A percentile compares a stretch with the other conserved stretches of the same genome.
These are phyloP conservation scores for Mus minutoides DNA, from an alignment of 2,797 vertebrate species.

Conservation along the genomic window DNA sequence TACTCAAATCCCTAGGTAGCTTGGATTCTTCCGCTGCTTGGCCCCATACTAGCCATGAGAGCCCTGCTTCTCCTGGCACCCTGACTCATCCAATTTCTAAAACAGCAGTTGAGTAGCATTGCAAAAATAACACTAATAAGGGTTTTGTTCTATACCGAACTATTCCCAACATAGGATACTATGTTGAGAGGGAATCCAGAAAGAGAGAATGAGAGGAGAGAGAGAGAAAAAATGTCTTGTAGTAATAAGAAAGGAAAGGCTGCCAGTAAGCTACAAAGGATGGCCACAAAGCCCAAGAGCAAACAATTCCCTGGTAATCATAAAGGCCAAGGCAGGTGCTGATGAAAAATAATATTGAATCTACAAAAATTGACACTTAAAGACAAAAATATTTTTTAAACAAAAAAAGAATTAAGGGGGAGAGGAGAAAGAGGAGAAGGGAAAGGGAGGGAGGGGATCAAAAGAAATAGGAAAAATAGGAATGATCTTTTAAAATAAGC, in stretches of 20 bases:
- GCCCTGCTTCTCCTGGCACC: too few relatives aligned
- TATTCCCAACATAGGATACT: not conserved
- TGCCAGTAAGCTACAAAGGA: not conserved
- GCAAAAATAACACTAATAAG: not conserved
- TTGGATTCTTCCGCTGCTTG: too few relatives aligned
- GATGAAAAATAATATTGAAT: not conserved
- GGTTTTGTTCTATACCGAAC: not conserved
- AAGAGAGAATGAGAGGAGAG: not conserved
- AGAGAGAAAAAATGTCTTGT: not conserved
- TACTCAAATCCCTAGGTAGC: too few relatives aligned
- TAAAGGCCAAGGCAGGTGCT: not conserved
- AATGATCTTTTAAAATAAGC: conserved; percentile 5
- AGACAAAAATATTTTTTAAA: not conserved
- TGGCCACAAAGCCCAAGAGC: not conserved
- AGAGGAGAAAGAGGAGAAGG: not conserved
- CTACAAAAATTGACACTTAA: conserved; percentile 17
- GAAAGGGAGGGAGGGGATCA: not conserved
- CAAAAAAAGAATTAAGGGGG: not conserved
- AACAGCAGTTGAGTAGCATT: too few relatives aligned
- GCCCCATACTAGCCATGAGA: too few relatives aligned
- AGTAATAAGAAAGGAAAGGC: not conserved
- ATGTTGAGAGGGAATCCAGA: too few relatives aligned
- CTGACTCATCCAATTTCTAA: too few relatives aligned
- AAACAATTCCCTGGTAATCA: not conserved
- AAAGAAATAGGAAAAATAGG: not conserved